Conservation (phyloP, 2,888 invertebrate species). For the Microctonus brassicae region DNA sequence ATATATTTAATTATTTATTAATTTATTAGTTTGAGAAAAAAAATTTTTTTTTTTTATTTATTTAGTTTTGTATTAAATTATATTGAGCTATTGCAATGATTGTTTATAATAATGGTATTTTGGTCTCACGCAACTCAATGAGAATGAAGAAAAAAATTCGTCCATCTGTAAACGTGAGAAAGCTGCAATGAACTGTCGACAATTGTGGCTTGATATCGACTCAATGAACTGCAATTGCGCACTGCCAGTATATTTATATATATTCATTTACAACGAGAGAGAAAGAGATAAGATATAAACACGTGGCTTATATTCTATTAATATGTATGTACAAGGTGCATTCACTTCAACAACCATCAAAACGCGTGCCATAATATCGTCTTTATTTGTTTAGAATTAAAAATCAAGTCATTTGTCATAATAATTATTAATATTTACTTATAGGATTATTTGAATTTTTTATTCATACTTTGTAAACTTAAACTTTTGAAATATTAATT, state of each 20-base stretch:
- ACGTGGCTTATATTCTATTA: no score
- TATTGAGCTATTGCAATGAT: no score
- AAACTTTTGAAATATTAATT: no score
- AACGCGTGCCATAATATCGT: constrained; percentile 50
- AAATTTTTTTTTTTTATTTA: no score
- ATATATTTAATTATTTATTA: no score
- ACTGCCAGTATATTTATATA: constrained; percentile 63
- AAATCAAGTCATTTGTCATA: constrained; percentile 12
- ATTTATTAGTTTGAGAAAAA: no score
- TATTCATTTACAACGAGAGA: no score
- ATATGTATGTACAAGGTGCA: constrained; percentile 50
- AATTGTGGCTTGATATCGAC: constrained; percentile 40
- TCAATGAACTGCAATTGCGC: constrained; percentile 58
- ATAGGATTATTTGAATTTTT: no score
- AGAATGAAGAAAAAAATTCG: background rate
- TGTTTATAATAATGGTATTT: background rate
- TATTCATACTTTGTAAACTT: no score
- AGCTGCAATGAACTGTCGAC: background rate
- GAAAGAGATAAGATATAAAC: no score
- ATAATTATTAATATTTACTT: background rate
- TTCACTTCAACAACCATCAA: constrained; percentile 50
- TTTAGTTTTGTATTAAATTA: no score
- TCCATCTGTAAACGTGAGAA: constrained; percentile 29
- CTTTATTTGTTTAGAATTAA: constrained; percentile 13
- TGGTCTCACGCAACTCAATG: background rate